A percentile compares a stretch with the other conserved stretches of the same genome.
Evolutionary conservation across 2,113 vertebrate species (phyloP).

Genomic region (Oenanthe melanoleuca): DNA sequence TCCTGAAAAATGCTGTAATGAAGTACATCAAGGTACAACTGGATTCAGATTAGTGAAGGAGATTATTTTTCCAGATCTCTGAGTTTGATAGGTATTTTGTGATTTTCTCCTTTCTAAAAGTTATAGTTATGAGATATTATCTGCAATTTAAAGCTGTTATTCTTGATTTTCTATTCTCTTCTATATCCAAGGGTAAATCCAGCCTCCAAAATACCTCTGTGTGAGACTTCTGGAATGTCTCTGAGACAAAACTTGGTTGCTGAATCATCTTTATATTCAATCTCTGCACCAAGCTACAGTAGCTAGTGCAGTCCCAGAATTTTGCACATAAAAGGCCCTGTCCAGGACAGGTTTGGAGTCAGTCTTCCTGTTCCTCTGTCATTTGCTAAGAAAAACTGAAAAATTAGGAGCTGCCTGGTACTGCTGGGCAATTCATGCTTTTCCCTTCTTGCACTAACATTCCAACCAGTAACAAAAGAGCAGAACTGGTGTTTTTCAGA

Average conservation of each 20-base stretch:
- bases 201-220: neutral
- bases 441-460: neutral
- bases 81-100: neutral
- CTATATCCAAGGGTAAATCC: neutral
- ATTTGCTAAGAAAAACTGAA: neutral
- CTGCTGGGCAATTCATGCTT: neutral
- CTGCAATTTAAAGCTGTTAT: neutral
- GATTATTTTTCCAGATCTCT: neutral
- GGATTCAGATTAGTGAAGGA: neutral
- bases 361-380: neutral
- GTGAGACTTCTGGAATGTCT: neutral
- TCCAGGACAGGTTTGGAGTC: neutral
- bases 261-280: neutral
- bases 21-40: neutral
- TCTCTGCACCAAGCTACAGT: neutral
- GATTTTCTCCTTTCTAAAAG: neutral
- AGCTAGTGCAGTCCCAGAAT: neutral
- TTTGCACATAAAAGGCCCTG: neutral
- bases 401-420: neutral
- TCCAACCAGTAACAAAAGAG: neutral
- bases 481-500: neutral
- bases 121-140: neutral
- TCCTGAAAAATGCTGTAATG: neutral
- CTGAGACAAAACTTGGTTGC: neutral
- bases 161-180: neutral